Percentiles rank a stretch among this genome's conserved stretches.
These are phyloP conservation scores for Cherax quadricarinatus DNA, from an alignment of 1,140 invertebrate species.

Conservation along the genomic window DNA sequence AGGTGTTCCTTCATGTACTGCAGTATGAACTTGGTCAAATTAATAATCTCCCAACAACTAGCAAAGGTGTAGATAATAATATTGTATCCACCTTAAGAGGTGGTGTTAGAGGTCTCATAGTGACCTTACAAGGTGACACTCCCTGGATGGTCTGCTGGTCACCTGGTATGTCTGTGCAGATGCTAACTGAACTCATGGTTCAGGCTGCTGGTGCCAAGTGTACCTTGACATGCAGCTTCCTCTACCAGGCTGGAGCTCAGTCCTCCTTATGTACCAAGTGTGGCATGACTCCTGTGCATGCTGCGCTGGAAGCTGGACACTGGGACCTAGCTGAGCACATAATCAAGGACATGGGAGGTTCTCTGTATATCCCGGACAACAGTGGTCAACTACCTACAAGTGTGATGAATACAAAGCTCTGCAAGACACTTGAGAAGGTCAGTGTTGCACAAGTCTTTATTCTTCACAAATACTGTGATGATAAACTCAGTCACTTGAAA, in stretches of 20 bases:
- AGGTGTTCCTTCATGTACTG: too few relatives aligned
- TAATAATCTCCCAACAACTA: too few relatives aligned
- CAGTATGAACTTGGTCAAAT: too few relatives aligned
- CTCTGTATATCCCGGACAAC: slow-evolving; percentile 1
- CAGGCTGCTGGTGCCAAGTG: not conserved
- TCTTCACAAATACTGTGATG: too few relatives aligned
- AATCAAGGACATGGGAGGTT: slow-evolving; percentile 14
- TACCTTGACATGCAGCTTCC: not conserved
- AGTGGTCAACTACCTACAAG: not conserved
- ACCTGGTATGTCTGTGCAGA: not conserved
- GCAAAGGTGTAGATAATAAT: too few relatives aligned
- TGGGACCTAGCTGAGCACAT: not conserved
- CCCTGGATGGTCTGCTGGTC: not conserved
- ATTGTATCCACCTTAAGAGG: too few relatives aligned
- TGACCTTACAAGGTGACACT: not conserved
- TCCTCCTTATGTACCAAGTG: too few relatives aligned
- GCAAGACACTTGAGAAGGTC: not conserved
- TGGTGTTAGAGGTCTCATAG: too few relatives aligned
- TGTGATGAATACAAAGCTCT: not conserved
- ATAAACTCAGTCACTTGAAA: too few relatives aligned
- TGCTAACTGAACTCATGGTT: not conserved
- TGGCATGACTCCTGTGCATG: not conserved
- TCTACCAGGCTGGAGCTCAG: not conserved
- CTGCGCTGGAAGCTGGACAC: slow-evolving; percentile 3
- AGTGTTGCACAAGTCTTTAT: too few relatives aligned